Percentiles rank a stretch among this genome's conserved stretches.
phyloP scores from a whole-genome alignment of 2,797 vertebrate species.

The Chlorospingus flavigularis region DNA sequence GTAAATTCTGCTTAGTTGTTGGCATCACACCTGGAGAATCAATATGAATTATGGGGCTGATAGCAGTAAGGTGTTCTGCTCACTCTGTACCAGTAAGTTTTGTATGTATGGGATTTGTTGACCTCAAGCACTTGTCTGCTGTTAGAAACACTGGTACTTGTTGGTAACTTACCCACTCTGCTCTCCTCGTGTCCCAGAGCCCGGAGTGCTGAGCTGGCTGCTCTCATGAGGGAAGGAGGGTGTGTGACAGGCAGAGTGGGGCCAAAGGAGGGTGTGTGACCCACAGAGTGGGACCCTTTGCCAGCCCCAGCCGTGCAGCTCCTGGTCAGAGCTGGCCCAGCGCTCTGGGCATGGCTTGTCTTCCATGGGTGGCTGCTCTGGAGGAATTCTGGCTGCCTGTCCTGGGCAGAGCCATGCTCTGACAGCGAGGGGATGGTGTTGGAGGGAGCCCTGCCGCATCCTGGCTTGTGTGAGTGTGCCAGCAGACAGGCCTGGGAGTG shows the following conservation, averaged over 20 bases:
- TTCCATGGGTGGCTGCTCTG: not conserved
- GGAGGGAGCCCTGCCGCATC: fast-evolving
- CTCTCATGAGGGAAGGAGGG: fast-evolving
- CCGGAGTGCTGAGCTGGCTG: fast-evolving
- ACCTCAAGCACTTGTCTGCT: not conserved
- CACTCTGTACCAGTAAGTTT: not conserved
- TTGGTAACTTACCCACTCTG: not conserved
- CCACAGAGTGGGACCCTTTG: not conserved
- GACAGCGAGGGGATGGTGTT: fast-evolving
- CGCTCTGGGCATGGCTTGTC: not conserved
- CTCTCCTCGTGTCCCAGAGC: not conserved
- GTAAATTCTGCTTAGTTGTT: not conserved
- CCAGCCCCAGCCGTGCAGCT: not conserved
- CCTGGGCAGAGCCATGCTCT: not conserved
- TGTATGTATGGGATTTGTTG: not conserved
- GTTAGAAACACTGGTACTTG: not conserved
- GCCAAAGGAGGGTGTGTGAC: not conserved
- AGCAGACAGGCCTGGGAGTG: not conserved
- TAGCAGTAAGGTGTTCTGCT: not conserved
- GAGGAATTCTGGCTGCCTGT: not conserved
- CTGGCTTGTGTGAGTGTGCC: fast-evolving
- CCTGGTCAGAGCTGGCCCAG: not conserved
- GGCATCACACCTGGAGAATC: not conserved
- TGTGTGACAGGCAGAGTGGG: not conserved
- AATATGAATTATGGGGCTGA: not conserved